A percentile compares a stretch with the other conserved stretches of the same genome.
Evolutionary conservation across 2,888 invertebrate species (phyloP).

Genomic region (Drosophila buzzatii): DNA sequence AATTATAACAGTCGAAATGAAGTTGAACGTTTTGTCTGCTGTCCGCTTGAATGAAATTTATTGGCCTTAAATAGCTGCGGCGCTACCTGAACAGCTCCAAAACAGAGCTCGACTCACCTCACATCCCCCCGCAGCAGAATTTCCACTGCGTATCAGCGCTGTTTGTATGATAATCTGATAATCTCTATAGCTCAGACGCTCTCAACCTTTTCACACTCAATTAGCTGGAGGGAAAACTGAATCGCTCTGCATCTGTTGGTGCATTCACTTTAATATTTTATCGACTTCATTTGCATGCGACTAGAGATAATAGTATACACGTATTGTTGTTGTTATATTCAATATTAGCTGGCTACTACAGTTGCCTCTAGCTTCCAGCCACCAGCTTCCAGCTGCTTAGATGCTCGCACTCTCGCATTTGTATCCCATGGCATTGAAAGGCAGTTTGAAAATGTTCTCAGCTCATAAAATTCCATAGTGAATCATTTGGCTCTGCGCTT

Average conservation of each 20-base stretch:
- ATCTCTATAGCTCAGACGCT: conserved; percentile 22
- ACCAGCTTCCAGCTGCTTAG: conserved; percentile 36
- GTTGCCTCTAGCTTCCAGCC: conserved; percentile 35
- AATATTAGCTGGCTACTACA: conserved; percentile 53
- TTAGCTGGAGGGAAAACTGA: conserved; percentile 57
- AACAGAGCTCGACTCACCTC: neutral
- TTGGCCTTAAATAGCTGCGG: conserved; percentile 50
- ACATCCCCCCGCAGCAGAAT: too few relatives aligned
- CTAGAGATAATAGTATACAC: conserved; percentile 49
- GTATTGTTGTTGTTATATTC: conserved; percentile 14
- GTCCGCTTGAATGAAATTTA: conserved; percentile 74
- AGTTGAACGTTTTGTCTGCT: conserved; percentile 73
- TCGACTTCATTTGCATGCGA: conserved; percentile 75
- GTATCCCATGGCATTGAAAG: conserved; percentile 65
- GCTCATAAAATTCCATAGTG: conserved; percentile 81
- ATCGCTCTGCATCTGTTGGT: conserved; percentile 59
- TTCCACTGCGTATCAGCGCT: conserved; percentile 3
- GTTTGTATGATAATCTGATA: conserved; percentile 31
- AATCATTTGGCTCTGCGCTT: conserved; percentile 68
- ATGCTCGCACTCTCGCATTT: conserved; percentile 29
- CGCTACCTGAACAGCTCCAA: conserved; percentile 58
- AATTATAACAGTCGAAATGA: conserved; percentile 79
- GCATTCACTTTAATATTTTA: conserved; percentile 73
- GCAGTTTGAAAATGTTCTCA: conserved; percentile 73
- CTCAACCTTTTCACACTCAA: conserved; percentile 76